phyloP scores from a whole-genome alignment of 2,113 vertebrate species.

The Forbesichthys papilliferus region DNA sequence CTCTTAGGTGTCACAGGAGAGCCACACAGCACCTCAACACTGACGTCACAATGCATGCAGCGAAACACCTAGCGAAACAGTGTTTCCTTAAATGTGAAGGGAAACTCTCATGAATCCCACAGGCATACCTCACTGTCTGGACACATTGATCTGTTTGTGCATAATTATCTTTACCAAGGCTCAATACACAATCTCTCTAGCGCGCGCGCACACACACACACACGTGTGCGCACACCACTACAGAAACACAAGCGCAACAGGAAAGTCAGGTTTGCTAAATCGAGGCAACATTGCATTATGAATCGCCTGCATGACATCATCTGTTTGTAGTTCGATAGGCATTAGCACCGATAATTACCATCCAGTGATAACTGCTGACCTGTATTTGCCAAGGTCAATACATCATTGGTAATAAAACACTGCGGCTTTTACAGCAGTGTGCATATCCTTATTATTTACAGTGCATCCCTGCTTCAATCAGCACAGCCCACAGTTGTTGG shows the following conservation, averaged over 20 bases:
- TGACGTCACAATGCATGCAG: neutral
- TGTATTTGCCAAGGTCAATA: too few relatives aligned
- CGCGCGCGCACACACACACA: neutral
- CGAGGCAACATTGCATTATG: conserved; percentile 21
- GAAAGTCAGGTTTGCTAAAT: neutral
- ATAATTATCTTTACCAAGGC: neutral
- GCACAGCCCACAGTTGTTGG: too few relatives aligned
- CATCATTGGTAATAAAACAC: too few relatives aligned
- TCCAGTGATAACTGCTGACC: too few relatives aligned
- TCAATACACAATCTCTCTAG: neutral
- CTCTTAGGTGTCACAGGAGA: conserved; percentile 8
- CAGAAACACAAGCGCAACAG: neutral
- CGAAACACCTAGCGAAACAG: neutral
- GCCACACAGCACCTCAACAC: neutral
- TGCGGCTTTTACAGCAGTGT: too few relatives aligned
- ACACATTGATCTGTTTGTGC: neutral
- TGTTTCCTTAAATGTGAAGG: conserved; percentile 2
- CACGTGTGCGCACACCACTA: neutral
- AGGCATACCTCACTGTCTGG: neutral
- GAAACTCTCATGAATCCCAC: neutral
- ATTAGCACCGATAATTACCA: too few relatives aligned
- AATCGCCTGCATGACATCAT: conserved; percentile 51
- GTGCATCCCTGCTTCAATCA: too few relatives aligned
- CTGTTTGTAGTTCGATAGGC: conserved; percentile 51
- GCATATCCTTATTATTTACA: too few relatives aligned